Evolutionary conservation across 2,888 invertebrate genomes (phyloP), one percentile per base, ranked within the genome.

Genomic region (Stenodera caucasica): DNA sequence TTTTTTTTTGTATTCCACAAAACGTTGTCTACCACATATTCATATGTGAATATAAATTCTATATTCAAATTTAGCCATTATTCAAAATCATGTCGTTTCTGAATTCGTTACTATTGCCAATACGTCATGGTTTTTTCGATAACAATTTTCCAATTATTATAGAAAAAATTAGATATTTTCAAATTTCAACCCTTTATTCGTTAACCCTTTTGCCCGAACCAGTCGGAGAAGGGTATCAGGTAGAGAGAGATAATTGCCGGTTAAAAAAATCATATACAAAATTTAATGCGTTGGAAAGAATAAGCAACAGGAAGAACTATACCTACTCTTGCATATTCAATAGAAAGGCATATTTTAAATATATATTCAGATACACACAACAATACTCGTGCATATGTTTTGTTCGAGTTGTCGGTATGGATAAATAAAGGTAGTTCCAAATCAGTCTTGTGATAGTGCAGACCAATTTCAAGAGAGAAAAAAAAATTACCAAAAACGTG

Each of bases 331-430:
- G 70, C 72, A 75, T 73, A 69, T 72, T 76, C 71, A 77, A 76
- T 73, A 68, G 74, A 71, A 73, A 70, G 66, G 77, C 74, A 77
- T 77, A 77, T 72, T 75, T 78, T 75, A n/a, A n/a, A n/a, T n/a
- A 76, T 74, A 71, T 61, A 72, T 71, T 68, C 40, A 73, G 72
- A 71, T 60, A 15, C 37, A 37, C 26, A 26, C 40, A 40, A 70
- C 73, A 75, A 73, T 73, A 70, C 73, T 67, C 71, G 70, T 75
- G 76, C 77, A 77, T 77, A 75, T 74, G 74, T 73, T 72, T 66
- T 67, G 74, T 74, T 72, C 70, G 69, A 57, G 63, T 63, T 57
- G 35, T 55, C 23, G 53, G 52, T 56, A 55, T 64, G 65, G 55
- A 59, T 55, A 62, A 62, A 59, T 70, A 69, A 69, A 70, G 68